Percentiles rank a stretch among this genome's conserved stretches.
Conservation (phyloP, 2,888 invertebrate species). For the Polylopha cassiicola region DNA sequence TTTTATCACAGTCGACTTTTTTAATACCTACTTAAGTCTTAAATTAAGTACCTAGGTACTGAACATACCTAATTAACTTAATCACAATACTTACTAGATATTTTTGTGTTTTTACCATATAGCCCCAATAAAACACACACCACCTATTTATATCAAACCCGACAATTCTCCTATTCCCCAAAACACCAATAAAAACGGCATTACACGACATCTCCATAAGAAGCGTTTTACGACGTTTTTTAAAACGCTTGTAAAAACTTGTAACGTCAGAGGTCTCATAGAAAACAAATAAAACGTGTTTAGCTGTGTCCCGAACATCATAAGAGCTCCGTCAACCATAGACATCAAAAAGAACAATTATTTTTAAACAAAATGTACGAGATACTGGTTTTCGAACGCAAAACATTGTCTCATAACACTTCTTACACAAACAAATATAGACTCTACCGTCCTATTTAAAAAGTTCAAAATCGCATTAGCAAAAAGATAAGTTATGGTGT, state of each 20-base stretch:
- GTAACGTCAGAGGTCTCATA: slow-evolving; percentile 58
- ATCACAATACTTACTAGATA: too few relatives aligned
- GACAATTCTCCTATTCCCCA: too few relatives aligned
- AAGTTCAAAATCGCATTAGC: slow-evolving; percentile 27
- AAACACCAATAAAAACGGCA: slow-evolving; percentile 9
- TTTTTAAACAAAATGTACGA: slow-evolving; percentile 58
- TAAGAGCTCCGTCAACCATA: slow-evolving; percentile 38
- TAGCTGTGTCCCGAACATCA: slow-evolving; percentile 62
- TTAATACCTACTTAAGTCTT: too few relatives aligned
- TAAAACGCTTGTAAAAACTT: slow-evolving; percentile 66
- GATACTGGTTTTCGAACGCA: slow-evolving; percentile 40
- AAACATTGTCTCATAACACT: slow-evolving; percentile 31
- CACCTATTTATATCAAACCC: too few relatives aligned
- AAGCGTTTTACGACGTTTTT: slow-evolving; percentile 33
- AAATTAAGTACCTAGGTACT: too few relatives aligned
- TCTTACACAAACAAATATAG: slow-evolving; percentile 25
- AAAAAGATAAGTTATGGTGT: slow-evolving; percentile 29
- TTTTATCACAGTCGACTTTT: too few relatives aligned
- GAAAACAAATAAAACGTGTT: slow-evolving; percentile 62
- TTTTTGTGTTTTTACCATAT: too few relatives aligned
- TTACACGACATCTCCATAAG: slow-evolving; percentile 20
- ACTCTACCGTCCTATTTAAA: slow-evolving; percentile 17
- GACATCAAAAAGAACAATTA: slow-evolving; percentile 40
- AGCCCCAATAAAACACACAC: too few relatives aligned
- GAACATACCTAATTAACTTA: too few relatives aligned